phyloP scores from a whole-genome alignment of 2,113 vertebrate species.

The Saccopteryx bilineata region DNA sequence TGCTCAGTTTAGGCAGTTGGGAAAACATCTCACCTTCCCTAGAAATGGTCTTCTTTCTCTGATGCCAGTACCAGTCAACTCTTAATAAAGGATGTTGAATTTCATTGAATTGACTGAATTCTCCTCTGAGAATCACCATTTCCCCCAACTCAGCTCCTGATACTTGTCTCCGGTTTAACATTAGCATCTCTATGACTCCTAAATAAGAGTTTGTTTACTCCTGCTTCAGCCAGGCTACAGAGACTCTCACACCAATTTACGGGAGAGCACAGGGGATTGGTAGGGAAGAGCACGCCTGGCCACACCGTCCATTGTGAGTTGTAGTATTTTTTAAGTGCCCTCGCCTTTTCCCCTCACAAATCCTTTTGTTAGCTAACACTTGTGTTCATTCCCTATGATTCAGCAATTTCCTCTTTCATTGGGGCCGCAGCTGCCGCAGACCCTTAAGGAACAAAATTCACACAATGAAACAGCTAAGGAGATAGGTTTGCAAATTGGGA shows the following conservation, averaged over 20 bases:
- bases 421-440: constrained; percentile 42
- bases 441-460: constrained; percentile 62
- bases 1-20: neutral
- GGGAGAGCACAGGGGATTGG: constrained; percentile 17
- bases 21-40: neutral
- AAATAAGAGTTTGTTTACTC: constrained; percentile 48
- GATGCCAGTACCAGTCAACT: neutral
- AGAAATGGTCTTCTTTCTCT: neutral
- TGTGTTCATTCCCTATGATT: constrained; percentile 63
- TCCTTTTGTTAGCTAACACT: constrained; percentile 65
- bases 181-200: constrained; percentile 53
- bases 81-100: neutral
- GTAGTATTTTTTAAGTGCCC: constrained; percentile 57
- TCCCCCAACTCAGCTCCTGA: constrained; percentile 27
- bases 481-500: constrained; percentile 70
- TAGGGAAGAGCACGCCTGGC: neutral
- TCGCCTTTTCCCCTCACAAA: constrained; percentile 52
- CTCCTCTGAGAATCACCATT: constrained; percentile 5
- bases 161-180: constrained; percentile 51
- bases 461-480: constrained; percentile 49
- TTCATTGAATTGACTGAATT: constrained; percentile 17
- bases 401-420: constrained; percentile 68
- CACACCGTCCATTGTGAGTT: constrained; percentile 29
- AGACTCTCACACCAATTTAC: constrained; percentile 44
- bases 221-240: neutral